Base-by-base conservation (phyloP, 1,140 invertebrate genomes). In the Ostrea edulis region DNA sequence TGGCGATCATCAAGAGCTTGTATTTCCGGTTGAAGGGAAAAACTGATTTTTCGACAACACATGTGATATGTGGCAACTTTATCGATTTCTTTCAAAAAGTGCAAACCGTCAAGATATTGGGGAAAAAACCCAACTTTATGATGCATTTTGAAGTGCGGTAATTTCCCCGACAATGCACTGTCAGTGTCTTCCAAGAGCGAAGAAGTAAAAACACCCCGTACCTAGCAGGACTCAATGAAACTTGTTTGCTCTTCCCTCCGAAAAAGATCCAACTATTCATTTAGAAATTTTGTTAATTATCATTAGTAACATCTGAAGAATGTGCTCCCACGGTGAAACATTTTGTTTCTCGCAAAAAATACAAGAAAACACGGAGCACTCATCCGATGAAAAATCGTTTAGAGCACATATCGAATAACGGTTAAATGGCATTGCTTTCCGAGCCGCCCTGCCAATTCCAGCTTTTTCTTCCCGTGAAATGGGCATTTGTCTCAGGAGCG, bases 271-370 rank as follows among this genome's bases (percentile, higher is more conserved):
- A 77, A 77, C 68, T 77, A 77, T 77, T 77, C 29, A 77, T 77
- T 77, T 77, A 77, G 68, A 77, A 77, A 77, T 77, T 77, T 77
- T 77, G 68, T 77, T 77, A 77, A 77, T 77, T 77, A 77, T 77
- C 68, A 77, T 77, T 77, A 77, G 68, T 77, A 77, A 77, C 68
- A 77, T 77, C 68, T 77, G 68, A 77, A 77, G 68, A 77, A 77
- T 77, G 68, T 77, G 22, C 68, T 77, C 68, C 68, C 68, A 77
- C 68, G 68, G 68, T 77, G 68, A 77, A 77, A 35, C 68, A 77
- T 77, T 77, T 77, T 77, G 68, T 77, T 77, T 77, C 68, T 77
- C 29, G 68, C 68, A 77, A 77, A 77, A 77, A 77, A 25, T 77
- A 77, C 68, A 77, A 77, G 68, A 77, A 77, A 77, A 77, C 68